Conservation (phyloP, 1,140 invertebrate genomes). For the Lordiphosa clarofinis region DNA sequence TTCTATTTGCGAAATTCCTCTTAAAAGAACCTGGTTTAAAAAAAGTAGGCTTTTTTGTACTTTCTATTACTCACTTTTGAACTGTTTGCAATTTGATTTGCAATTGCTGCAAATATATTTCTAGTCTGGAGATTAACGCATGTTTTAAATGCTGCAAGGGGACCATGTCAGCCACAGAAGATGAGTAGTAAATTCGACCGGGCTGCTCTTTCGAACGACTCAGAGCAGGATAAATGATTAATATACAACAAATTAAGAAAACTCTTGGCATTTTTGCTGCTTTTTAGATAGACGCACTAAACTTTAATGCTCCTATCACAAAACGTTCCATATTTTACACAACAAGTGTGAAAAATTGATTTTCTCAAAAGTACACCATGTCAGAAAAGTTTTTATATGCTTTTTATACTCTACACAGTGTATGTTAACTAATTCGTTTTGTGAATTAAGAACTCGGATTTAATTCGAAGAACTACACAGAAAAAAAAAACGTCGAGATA, state of each 20-base stretch:
- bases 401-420: no score
- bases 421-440: no score
- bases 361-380: no score
- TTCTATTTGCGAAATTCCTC: not conserved
- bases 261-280: not conserved
- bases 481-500: no score
- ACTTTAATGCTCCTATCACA: no score
- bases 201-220: no score
- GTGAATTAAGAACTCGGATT: no score
- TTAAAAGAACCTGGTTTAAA: not conserved
- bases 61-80: slow-evolving; percentile 3
- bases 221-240: not conserved
- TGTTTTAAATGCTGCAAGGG: slow-evolving; percentile 1
- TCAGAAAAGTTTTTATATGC: no score
- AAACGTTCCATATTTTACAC: no score
- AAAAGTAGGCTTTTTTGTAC: not conserved
- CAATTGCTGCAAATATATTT: not conserved
- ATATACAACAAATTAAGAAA: not conserved
- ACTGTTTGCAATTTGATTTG: not conserved
- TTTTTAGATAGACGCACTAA: no score
- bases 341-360: no score
- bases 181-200: not conserved
- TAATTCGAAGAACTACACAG: no score
- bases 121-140: not conserved
- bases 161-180: slow-evolving; percentile 2